Conservation (phyloP, 2,113 vertebrate genomes). For the Podarcis raffonei region DNA sequence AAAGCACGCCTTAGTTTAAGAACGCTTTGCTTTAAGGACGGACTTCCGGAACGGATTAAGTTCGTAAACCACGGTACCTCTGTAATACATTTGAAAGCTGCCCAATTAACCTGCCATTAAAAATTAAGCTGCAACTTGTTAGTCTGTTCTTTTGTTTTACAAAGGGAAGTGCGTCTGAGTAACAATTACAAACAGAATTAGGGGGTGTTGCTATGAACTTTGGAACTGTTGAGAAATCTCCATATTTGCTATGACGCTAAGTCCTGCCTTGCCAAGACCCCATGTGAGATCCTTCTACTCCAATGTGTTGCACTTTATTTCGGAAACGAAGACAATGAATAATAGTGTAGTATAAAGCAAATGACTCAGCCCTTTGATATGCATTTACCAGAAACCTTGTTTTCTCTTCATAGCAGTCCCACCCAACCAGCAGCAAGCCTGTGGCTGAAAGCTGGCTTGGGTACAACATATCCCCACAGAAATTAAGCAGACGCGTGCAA, state of each 20-base stretch:
- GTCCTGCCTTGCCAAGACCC: neutral
- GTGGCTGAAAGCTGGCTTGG: neutral
- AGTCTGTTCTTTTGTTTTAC: neutral
- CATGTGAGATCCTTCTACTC: neutral
- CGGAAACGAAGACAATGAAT: neutral
- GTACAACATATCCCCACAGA: neutral
- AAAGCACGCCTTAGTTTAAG: too few species aligned
- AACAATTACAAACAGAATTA: neutral
- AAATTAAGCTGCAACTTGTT: neutral
- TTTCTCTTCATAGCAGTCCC: neutral
- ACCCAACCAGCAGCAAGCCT: neutral
- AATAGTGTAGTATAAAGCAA: neutral
- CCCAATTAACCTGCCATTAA: neutral
- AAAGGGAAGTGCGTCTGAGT: neutral
- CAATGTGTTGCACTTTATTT: neutral
- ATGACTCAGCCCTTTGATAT: neutral
- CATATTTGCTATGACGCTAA: neutral
- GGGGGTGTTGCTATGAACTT: neutral
- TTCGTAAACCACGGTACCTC: too few species aligned
- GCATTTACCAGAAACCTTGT: neutral
- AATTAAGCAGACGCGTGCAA: neutral
- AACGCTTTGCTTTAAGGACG: too few species aligned
- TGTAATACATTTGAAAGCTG: neutral
- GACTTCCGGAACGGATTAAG: too few species aligned
- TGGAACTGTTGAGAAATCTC: neutral